These are phyloP conservation scores for Xanthia icteritia DNA, from an alignment of 2,888 invertebrate species.

Conservation along the genomic window DNA sequence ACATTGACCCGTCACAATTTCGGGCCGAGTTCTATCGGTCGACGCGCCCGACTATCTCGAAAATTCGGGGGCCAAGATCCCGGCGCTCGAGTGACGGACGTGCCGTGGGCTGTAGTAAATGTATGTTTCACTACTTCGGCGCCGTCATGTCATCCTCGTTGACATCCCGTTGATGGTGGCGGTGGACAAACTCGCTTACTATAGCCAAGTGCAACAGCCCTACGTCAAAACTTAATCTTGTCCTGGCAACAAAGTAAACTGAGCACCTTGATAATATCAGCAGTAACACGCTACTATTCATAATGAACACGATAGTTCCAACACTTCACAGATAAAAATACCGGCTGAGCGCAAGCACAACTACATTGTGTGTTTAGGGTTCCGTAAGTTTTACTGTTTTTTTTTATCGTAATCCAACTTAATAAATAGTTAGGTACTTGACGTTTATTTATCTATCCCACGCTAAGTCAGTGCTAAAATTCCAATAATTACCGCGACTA, in stretches of 20 bases:
- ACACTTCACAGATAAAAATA: constrained; percentile 39
- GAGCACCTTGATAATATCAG: constrained; percentile 41
- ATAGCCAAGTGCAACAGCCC: constrained; percentile 25
- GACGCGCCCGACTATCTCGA: not conserved
- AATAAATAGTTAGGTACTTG: no score
- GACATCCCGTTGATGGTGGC: not conserved
- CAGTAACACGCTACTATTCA: constrained; percentile 58
- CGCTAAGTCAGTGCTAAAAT: not conserved
- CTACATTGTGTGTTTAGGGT: constrained; percentile 1
- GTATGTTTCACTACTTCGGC: not conserved
- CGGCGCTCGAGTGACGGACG: not conserved
- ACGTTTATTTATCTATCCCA: not conserved
- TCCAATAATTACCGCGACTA: no score
- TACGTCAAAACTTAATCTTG: constrained; percentile 42
- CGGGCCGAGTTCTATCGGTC: not conserved
- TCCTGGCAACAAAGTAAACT: constrained; percentile 51
- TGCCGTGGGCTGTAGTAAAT: not conserved
- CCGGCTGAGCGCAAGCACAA: not conserved
- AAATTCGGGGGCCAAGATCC: not conserved
- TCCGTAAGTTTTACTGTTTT: not conserved
- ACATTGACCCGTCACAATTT: not conserved
- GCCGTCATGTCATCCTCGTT: not conserved
- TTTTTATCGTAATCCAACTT: not conserved
- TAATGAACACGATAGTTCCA: constrained; percentile 51
- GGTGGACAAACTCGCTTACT: not conserved